These are phyloP conservation scores for Rousettus leschenaultii DNA, from an alignment of 2,113 vertebrate genomes.

Conservation along the genomic window DNA sequence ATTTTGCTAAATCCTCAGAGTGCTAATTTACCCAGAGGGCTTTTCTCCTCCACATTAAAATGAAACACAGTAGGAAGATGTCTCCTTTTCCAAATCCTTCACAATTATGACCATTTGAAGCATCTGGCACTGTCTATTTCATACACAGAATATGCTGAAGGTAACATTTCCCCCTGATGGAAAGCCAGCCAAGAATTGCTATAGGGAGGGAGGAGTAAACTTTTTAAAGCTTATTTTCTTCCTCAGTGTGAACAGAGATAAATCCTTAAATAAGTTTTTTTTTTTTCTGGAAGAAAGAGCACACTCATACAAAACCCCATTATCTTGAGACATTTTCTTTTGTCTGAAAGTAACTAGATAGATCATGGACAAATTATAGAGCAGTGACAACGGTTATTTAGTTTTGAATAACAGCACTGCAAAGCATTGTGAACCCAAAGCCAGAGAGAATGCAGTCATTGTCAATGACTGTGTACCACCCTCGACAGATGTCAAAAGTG, in stretches of 20 bases:
- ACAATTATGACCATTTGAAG: constrained; percentile 52
- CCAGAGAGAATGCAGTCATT: constrained; percentile 52
- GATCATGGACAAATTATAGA: constrained; percentile 56
- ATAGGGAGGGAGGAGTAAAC: not conserved
- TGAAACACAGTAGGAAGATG: constrained; percentile 40
- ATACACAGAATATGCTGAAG: not conserved
- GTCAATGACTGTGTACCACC: constrained; percentile 59
- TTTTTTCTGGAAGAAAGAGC: not conserved
- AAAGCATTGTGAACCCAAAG: constrained; percentile 52
- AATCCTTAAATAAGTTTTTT: constrained; percentile 20
- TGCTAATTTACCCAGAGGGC: constrained; percentile 48
- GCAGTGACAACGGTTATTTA: constrained; percentile 60
- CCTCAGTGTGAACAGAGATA: not conserved
- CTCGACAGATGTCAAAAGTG: constrained; percentile 62
- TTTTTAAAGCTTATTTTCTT: constrained; percentile 51
- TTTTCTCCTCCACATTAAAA: constrained; percentile 37
- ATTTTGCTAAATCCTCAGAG: constrained; percentile 48
- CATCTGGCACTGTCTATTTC: constrained; percentile 47
- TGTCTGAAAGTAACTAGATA: constrained; percentile 59
- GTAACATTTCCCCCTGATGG: not conserved
- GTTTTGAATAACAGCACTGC: constrained; percentile 41
- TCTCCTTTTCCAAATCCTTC: not conserved
- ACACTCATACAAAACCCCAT: constrained; percentile 17
- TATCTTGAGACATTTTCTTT: constrained; percentile 59
- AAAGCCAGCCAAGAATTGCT: constrained; percentile 38